Evolutionary conservation across 2,888 invertebrate species (phyloP).

Genomic region (Uropetala carovei): DNA sequence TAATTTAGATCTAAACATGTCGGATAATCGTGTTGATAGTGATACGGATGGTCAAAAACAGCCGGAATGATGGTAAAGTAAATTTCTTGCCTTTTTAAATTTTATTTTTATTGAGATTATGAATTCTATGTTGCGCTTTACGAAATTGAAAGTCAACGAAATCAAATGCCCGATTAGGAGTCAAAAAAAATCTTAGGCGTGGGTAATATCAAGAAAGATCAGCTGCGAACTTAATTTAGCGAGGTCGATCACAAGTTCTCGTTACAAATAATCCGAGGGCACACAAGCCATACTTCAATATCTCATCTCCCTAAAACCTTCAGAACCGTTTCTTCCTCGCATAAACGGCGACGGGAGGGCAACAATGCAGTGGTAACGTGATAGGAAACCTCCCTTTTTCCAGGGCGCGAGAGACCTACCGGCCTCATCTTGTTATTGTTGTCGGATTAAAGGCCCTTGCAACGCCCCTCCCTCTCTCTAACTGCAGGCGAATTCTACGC

Average conservation of each 20-base stretch:
- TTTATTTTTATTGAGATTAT: no score
- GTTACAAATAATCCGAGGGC: neutral
- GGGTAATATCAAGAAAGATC: neutral
- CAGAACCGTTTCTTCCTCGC: neutral
- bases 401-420: neutral
- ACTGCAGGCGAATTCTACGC: neutral
- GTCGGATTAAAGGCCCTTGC: slow-evolving; percentile 49
- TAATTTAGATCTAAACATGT: no score
- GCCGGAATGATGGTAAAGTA: no score
- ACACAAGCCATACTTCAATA: neutral
- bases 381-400: slow-evolving; percentile 1
- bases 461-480: neutral
- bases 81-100: no score
- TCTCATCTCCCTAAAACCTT: slow-evolving; percentile 12
- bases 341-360: neutral
- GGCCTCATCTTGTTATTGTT: slow-evolving; percentile 58
- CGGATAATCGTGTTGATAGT: no score
- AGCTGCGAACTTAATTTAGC: neutral
- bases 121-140: no score
- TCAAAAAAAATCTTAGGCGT: neutral
- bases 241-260: neutral
- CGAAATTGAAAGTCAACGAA: no score
- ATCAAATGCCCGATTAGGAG: no score
- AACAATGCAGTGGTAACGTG: slow-evolving; percentile 46
- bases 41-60: no score